These are phyloP conservation scores for Mythimna impura DNA, from an alignment of 2,888 invertebrate genomes.

Conservation along the genomic window DNA sequence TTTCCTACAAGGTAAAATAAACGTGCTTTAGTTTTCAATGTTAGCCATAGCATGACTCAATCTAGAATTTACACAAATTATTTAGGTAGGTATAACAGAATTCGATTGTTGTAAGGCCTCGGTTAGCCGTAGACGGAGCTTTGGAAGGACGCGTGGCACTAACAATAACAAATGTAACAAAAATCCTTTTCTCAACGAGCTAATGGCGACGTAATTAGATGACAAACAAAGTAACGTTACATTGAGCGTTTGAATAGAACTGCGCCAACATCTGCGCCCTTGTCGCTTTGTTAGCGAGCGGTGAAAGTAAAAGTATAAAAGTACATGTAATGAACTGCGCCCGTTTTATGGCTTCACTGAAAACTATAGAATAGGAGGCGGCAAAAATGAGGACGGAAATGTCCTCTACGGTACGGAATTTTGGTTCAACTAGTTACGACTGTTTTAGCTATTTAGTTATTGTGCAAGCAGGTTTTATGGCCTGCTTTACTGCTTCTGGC, in stretches of 20 bases:
- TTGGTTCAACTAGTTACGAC: constrained; percentile 5
- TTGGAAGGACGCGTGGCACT: constrained; percentile 74
- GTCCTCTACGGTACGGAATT: constrained; percentile 43
- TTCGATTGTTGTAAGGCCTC: constrained; percentile 59
- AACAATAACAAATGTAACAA: constrained; percentile 69
- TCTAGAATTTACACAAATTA: constrained; percentile 55
- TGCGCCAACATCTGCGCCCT: constrained; percentile 59
- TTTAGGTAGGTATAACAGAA: constrained; percentile 49
- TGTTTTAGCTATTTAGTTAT: constrained; percentile 28
- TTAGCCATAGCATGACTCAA: constrained; percentile 40
- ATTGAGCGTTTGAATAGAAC: constrained; percentile 70
- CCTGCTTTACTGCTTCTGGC: constrained; percentile 21
- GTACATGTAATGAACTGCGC: constrained; percentile 63
- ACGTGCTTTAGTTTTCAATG: constrained; percentile 39
- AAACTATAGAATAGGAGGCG: constrained; percentile 55
- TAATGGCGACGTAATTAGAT: constrained; percentile 79
- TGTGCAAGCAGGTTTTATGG: constrained; percentile 11
- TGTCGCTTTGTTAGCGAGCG: constrained; percentile 69
- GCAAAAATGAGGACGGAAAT: constrained; percentile 62
- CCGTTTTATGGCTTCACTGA: constrained; percentile 69
- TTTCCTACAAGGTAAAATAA: constrained; percentile 31
- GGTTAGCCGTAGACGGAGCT: constrained; percentile 57
- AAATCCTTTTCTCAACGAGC: constrained; percentile 69
- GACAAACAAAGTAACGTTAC: constrained; percentile 80
- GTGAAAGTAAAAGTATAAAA: constrained; percentile 82